Percentiles rank a stretch among this genome's conserved stretches.
Evolutionary conservation across 2,797 vertebrate genomes (phyloP).

Genomic region (Enteromius argenteus): DNA sequence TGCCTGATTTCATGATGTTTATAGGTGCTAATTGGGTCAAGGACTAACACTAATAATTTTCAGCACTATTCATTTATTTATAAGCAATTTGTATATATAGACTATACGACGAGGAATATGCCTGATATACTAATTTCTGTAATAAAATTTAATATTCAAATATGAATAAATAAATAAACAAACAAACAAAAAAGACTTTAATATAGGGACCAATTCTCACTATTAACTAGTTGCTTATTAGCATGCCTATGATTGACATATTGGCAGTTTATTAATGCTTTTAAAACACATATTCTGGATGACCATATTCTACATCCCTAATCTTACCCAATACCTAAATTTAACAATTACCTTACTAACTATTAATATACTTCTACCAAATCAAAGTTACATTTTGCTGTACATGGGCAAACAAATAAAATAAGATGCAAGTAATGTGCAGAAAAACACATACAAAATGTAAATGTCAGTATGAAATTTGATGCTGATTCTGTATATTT

Average conservation of each 20-base stretch:
- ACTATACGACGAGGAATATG: not conserved
- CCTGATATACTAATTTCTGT: not conserved
- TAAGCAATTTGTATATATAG: not conserved
- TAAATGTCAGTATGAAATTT: not conserved
- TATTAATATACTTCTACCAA: not conserved
- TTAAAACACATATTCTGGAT: too few species aligned
- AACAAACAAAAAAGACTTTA: too few species aligned
- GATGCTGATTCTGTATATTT: constrained; percentile 49
- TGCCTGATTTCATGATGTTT: not conserved
- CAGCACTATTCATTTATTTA: too few species aligned
- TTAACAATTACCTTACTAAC: not conserved
- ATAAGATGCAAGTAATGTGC: not conserved
- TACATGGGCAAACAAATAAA: not conserved
- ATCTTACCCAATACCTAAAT: too few species aligned
- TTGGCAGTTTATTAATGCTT: too few species aligned
- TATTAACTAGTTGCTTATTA: too few species aligned
- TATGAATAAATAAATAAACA: too few species aligned
- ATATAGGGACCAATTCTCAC: too few species aligned
- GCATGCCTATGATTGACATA: too few species aligned
- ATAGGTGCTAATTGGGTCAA: too few species aligned
- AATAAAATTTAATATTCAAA: not conserved
- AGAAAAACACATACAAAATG: not conserved
- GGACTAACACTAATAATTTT: not conserved
- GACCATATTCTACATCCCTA: too few species aligned
- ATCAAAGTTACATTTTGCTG: not conserved